These are phyloP conservation scores for Threskiornis aethiopicus DNA, from an alignment of 2,797 vertebrate genomes.

Conservation along the genomic window DNA sequence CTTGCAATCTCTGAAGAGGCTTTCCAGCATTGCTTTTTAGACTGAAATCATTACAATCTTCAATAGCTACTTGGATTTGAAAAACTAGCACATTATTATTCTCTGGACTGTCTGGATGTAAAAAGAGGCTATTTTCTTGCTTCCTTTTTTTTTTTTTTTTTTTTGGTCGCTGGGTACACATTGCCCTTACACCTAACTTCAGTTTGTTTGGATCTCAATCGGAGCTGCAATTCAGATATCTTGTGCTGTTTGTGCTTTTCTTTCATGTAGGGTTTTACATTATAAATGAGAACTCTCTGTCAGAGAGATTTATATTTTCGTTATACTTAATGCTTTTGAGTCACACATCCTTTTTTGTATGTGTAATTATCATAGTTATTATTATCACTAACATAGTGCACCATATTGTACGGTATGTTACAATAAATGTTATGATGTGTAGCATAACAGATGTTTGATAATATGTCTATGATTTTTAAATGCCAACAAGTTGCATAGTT, in stretches of 20 bases:
- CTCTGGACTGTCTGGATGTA: conserved; percentile 71
- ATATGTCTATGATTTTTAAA: conserved; percentile 15
- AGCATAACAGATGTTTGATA: conserved; percentile 8
- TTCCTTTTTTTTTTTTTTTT: not conserved
- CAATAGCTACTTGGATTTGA: conserved; percentile 76
- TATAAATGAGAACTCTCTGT: conserved; percentile 54
- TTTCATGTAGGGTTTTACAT: conserved; percentile 67
- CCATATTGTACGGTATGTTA: not conserved
- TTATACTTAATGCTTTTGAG: conserved; percentile 55
- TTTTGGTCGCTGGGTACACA: conserved; percentile 3
- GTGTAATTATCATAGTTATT: conserved; percentile 33
- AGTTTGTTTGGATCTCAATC: conserved; percentile 56
- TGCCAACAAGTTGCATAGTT: not conserved
- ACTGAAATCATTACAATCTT: conserved; percentile 79
- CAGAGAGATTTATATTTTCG: conserved; percentile 45
- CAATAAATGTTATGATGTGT: conserved; percentile 14
- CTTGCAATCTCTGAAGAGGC: conserved; percentile 75
- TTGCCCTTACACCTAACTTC: conserved; percentile 72
- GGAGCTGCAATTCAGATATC: conserved; percentile 60
- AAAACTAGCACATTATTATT: conserved; percentile 80
- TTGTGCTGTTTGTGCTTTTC: conserved; percentile 44
- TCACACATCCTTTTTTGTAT: not conserved
- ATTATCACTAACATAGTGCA: not conserved
- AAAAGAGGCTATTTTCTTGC: conserved; percentile 74
- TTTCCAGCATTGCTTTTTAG: conserved; percentile 78